Evolutionary conservation across 2,888 invertebrate species (phyloP), one percentile per base, ranked within the genome.

Genomic region (Helicoverpa assulta): DNA sequence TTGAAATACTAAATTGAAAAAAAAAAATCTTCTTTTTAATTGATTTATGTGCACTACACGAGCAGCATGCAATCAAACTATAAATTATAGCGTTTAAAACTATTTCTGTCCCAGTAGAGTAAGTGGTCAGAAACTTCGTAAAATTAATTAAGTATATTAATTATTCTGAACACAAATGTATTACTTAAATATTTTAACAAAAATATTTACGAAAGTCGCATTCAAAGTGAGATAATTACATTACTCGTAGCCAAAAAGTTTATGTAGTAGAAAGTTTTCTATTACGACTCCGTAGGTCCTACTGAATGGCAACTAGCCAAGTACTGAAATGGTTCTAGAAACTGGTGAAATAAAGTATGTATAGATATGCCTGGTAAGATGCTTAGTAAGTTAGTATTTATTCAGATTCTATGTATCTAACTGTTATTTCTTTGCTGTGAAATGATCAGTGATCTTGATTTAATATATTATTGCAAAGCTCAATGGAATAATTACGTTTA

Each of bases 301-400:
- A 33, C 47, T 43, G 26, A 47, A 47, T 76, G 74, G 74, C 74
- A 73, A 53, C 14, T 10, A 53, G 62, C 79, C 79, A 78, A 76
- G 51, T 51, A 12, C 52, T 56, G 16, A 55, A 47, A 65, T 59
- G 37, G 14, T 21, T 54, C 2, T 52, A 43, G 16, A n/a, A 29
- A 47, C 26, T 47, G 3, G 21, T 1, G 14, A 58, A 26, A 60
- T 60, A 50, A 56, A 56, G 55, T 54, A 12, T n/a, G 33, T 47
- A 29, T 21, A 5, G 33, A 37, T 58, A 6, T 51, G 16, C 18
- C 29, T 68, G n/a, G 26, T 26, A 26, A n/a, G n/a, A n/a, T n/a
- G 33, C n/a, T 18, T 14, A 10, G 37, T 5, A 40, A 40, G 40
- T 33, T 8, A 1, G 8, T 33, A 33, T 0, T 33, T 33, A 33